These are phyloP conservation scores for Steinernema hermaphroditum DNA, from an alignment of 2,888 invertebrate species.

Conservation along the genomic window DNA sequence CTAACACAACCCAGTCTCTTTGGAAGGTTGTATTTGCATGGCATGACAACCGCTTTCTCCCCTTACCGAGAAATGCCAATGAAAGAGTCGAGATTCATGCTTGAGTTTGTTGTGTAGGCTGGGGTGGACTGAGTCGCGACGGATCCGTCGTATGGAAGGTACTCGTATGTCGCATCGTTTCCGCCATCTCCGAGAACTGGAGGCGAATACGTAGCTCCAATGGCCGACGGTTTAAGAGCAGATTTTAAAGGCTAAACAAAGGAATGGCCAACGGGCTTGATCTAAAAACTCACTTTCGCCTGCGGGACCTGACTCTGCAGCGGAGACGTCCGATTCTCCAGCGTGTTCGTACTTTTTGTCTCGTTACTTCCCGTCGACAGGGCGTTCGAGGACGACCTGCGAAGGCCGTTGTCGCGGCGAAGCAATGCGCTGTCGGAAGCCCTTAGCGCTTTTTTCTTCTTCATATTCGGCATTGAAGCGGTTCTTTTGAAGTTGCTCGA, in stretches of 20 bases:
- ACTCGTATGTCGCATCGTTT: slow-evolving; percentile 7
- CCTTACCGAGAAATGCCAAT: slow-evolving; percentile 13
- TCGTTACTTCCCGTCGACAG: slow-evolving; percentile 19
- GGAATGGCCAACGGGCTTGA: not conserved
- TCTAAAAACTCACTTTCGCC: not conserved
- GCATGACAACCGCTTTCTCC: not conserved
- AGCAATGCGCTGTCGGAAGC: not conserved
- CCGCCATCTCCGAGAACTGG: not conserved
- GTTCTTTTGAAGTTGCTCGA: slow-evolving; percentile 56
- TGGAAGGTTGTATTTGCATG: no score
- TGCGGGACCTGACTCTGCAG: not conserved
- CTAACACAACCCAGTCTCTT: no score
- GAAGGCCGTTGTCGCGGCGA: slow-evolving; percentile 18
- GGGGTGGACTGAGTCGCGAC: not conserved
- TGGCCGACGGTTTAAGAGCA: slow-evolving; percentile 9
- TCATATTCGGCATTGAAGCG: slow-evolving; percentile 60
- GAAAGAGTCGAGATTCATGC: slow-evolving; percentile 20
- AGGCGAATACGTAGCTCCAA: slow-evolving; percentile 14
- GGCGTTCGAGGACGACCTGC: slow-evolving; percentile 18
- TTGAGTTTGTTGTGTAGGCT: not conserved
- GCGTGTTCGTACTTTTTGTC: slow-evolving; percentile 25
- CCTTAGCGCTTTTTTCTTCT: slow-evolving; percentile 40
- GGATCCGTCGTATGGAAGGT: slow-evolving; percentile 11
- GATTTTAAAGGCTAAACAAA: slow-evolving; percentile 15
- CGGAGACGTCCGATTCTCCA: slow-evolving; percentile 12